A percentile compares a stretch with the other conserved stretches of the same genome.
phyloP scores from a whole-genome alignment of 2,113 vertebrate genomes.

The Mastomys natalensis region DNA sequence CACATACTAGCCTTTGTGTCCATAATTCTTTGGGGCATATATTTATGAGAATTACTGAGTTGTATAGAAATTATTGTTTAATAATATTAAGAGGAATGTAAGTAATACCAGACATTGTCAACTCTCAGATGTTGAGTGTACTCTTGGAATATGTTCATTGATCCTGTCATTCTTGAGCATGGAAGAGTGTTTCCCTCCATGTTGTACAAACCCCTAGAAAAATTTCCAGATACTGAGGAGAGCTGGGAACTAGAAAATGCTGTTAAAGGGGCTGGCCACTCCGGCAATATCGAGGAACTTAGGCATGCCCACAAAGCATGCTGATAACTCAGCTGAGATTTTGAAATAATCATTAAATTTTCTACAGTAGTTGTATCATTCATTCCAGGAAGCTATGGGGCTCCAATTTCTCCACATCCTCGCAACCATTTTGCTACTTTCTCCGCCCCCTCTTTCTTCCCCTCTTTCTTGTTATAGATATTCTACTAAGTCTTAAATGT shows the following conservation, averaged over 20 bases:
- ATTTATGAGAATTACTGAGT: not conserved
- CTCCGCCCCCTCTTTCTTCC: not conserved
- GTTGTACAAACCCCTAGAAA: not conserved
- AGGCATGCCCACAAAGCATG: not conserved
- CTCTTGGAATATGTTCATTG: not conserved
- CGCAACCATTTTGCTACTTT: not conserved
- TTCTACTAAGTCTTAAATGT: not conserved
- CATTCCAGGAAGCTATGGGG: too few species aligned
- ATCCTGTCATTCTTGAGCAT: not conserved
- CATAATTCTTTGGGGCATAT: not conserved
- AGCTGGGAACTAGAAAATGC: not conserved
- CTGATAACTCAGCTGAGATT: not conserved
- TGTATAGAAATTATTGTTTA: not conserved
- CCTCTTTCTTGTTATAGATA: not conserved
- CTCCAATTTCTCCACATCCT: not conserved
- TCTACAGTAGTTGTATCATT: not conserved
- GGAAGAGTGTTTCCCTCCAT: not conserved
- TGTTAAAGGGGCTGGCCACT: not conserved
- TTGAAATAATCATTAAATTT: not conserved
- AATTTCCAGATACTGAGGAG: not conserved
- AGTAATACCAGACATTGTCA: not conserved
- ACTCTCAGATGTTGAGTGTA: not conserved
- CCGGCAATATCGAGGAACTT: too few species aligned
- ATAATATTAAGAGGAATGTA: not conserved
- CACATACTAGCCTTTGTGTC: not conserved